A percentile compares a stretch with the other conserved stretches of the same genome.
Evolutionary conservation across 2,113 vertebrate genomes (phyloP).

Genomic region (Myiozetetes cayanensis): DNA sequence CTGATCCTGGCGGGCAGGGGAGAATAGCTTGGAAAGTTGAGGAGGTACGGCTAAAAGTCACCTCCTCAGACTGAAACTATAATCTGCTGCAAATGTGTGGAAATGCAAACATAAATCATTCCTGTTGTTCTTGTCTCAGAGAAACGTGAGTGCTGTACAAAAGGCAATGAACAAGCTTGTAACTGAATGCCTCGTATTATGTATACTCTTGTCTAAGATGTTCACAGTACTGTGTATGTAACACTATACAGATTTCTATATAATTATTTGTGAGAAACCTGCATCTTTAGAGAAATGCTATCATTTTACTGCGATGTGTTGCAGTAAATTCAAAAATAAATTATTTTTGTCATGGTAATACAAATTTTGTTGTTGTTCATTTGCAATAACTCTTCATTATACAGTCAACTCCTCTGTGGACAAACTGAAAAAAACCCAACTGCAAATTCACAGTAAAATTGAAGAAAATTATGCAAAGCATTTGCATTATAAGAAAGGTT

Average conservation of each 20-base stretch:
- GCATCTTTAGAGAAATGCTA: not conserved
- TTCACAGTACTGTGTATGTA: not conserved
- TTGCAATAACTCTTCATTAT: not conserved
- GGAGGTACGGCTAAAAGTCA: not conserved
- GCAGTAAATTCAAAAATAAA: not conserved
- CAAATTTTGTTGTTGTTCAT: not conserved
- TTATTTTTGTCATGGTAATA: not conserved
- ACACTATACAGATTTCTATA: not conserved
- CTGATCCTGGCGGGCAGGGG: not conserved
- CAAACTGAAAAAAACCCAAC: not conserved
- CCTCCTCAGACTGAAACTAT: not conserved
- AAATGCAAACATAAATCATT: constrained; percentile 36
- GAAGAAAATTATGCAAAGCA: not conserved
- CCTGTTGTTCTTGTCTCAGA: not conserved
- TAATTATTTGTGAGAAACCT: not conserved
- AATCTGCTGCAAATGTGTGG: not conserved
- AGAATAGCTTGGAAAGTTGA: not conserved
- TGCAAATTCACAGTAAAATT: not conserved
- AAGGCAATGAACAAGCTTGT: not conserved
- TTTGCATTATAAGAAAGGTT: not conserved
- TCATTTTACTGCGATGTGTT: not conserved
- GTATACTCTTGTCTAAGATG: not conserved
- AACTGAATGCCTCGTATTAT: not conserved
- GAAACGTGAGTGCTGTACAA: not conserved
- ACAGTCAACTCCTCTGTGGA: not conserved